phyloP scores from a whole-genome alignment of 1,140 invertebrate genomes.

The Tetragonula clypearis region DNA sequence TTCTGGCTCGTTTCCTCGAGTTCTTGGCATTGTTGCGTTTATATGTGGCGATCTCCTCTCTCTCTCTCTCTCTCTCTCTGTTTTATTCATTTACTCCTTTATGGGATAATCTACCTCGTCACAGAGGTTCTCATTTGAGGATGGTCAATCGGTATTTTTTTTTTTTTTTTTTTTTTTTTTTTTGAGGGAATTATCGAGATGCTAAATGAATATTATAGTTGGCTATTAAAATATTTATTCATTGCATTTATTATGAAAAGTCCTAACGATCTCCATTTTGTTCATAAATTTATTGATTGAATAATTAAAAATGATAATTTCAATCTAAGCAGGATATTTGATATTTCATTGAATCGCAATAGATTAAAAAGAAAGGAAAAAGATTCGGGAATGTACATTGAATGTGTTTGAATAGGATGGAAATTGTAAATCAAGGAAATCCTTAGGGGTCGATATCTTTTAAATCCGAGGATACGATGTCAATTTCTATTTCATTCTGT shows the following conservation, averaged over 20 bases:
- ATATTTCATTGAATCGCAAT: neutral
- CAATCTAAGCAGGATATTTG: neutral
- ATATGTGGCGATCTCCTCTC: neutral
- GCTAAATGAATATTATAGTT: too few species aligned
- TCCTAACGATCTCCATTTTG: too few species aligned
- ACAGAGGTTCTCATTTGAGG: neutral
- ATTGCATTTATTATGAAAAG: too few species aligned
- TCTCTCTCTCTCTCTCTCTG: neutral
- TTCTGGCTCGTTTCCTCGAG: slow-evolving; percentile 7
- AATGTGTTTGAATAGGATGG: neutral
- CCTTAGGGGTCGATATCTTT: neutral
- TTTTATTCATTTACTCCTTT: slow-evolving; percentile 19
- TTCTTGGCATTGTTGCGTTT: slow-evolving; percentile 28
- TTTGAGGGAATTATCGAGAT: neutral
- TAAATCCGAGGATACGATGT: neutral
- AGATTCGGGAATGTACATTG: neutral
- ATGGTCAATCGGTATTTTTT: neutral
- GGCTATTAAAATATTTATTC: too few species aligned
- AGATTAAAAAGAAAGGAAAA: neutral
- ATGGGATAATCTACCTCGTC: slow-evolving; percentile 1
- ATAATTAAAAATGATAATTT: too few species aligned
- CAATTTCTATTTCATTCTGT: neutral
- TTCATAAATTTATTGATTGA: too few species aligned
- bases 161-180: too few species aligned
- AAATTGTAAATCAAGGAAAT: neutral